Base-by-base conservation (phyloP, 2,113 vertebrate species). In the Mus spicilegus region DNA sequence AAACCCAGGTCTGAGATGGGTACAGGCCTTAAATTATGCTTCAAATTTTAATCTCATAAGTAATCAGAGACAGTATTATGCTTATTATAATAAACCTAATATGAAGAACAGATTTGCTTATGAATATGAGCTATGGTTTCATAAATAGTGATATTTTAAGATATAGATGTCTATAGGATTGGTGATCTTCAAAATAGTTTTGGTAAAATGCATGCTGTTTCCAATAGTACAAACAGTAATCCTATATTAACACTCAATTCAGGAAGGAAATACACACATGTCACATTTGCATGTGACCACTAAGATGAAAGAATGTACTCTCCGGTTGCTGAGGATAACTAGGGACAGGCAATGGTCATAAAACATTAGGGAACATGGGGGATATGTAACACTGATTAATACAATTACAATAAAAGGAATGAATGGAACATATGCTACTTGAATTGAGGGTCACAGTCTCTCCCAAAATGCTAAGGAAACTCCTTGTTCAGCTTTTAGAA, bases 321-420 rank as follows among this genome's bases (percentile, higher is more conserved):
- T 72, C 36, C 17, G 46, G 63, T 24, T 81, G 14, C 61, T 85
- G 12, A 36, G 69, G 12, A 85, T 80, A 22, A 75, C 0, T 5
- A 11, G 91, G 72, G 77, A 88, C 30, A 93, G 58, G 70, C 30
- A 87, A 30, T 81, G 19, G 39, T 26, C 73, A 92, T 95, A 90
- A 98, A 93, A 95, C 90, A 95, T 56, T 72, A 90, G 6, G 16
- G 58, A 39, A 76, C 65, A 81, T 28, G 4, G 63, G 90, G 72
- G 93, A 26, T 63, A 94, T 58, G 16, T 84, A 95, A 85, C 39
- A 82, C 19, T 56, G 42, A 88, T 46, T 92, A 78, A 92, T 58
- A 73, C 85, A 97, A 93, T 88, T 73, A 56, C 73, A 69, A 69
- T 65, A 92, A 89, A 87, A 91, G 80, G 80, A 94, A 95, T 56